Base-by-base conservation (phyloP, 2,113 vertebrate genomes). In the Peucedramus taeniatus region DNA sequence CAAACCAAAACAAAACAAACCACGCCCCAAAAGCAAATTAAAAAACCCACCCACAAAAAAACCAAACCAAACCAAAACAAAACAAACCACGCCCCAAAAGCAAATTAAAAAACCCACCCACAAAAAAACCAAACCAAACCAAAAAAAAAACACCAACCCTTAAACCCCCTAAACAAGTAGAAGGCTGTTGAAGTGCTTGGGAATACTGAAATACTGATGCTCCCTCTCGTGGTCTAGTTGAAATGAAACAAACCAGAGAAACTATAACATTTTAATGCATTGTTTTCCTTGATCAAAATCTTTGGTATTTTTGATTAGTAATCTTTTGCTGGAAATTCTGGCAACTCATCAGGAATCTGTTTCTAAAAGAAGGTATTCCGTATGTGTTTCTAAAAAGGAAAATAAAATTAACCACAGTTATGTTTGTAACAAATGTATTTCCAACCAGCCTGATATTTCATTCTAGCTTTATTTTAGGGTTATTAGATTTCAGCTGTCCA, bases 161-260 rank as follows among this genome's bases (percentile, higher is more conserved):
- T 13, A 51, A 39, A 7, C 5, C 2, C 18, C 13, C 15, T 1
- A 37, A 50, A 50, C 15, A 1, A 4, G 6, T 18, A 31, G 39
- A 70, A 65, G 13, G 49, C 7, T 40, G 15, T 4, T 39, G 8
- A 22, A 95, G 56, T 50, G 45, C 35, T 77, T 57, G 47, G 45
- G 49, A 71, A 33, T 87, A 91, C 8, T 59, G 90, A 91, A 89
- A 95, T 90, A 11, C 69, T 92, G 56, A 91, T 69, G 88, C 97
- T 91, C 98, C 97, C 97, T 97, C 97, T 96, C 26, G 96, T 97
- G 97, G 97, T 68, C 23, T 61, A 44, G 47, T 30, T 57, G 53
- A 63, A 65, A 76, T 44, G 13, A 22, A n/a, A 35, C 53, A 85
- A 56, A 71, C 26, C 27, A 19, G 59, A 24, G 17, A 59, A 81